phyloP scores from a whole-genome alignment of 2,888 invertebrate genomes.

The Gerosis bhagava region DNA sequence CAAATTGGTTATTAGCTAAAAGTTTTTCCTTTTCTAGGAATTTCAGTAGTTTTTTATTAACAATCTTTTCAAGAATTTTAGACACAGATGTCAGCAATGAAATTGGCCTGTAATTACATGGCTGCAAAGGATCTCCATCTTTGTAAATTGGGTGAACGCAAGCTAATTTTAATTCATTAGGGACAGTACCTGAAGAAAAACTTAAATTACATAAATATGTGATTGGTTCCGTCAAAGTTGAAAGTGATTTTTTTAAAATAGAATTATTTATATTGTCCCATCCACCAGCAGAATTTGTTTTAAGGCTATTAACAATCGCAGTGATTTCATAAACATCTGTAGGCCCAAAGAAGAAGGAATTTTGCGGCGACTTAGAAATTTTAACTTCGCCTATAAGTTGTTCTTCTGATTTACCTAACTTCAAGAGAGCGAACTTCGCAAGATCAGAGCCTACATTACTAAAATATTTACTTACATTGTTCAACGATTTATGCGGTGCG shows the following conservation, averaged over 20 bases:
- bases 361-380: background rate
- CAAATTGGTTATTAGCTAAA: conserved; percentile 19
- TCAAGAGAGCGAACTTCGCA: no score
- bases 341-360: background rate
- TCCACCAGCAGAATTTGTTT: conserved; percentile 10
- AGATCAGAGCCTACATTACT: no score
- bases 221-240: conserved; percentile 7
- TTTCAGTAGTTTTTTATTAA: conserved; percentile 17
- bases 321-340: background rate
- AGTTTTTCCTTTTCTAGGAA: conserved; percentile 15
- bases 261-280: conserved; percentile 19
- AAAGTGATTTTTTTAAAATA: conserved; percentile 9
- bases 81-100: conserved; percentile 18
- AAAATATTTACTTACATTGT: no score
- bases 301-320: background rate
- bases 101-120: conserved; percentile 20
- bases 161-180: conserved; percentile 19
- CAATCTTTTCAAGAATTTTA: conserved; percentile 27
- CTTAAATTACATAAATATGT: conserved; percentile 21
- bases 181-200: conserved; percentile 17
- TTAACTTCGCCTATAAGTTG: background rate
- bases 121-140: conserved; percentile 1
- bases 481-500: no score
- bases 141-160: conserved; percentile 17
- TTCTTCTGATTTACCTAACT: no score